Conservation (phyloP, 2,797 vertebrate species). For the Micropoecilia bifurca region DNA sequence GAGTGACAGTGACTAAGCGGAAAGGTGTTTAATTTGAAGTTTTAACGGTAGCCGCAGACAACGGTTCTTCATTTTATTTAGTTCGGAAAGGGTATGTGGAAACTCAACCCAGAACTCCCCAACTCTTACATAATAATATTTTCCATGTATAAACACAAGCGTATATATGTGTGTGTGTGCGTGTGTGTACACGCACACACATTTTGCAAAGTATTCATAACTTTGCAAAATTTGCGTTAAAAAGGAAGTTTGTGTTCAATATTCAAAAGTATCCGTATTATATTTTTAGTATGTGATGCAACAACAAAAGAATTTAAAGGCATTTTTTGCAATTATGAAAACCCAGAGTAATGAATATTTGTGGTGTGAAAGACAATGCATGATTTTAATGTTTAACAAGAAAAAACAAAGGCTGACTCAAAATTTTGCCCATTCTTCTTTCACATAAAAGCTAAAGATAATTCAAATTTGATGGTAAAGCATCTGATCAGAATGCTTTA, state of each 20-base stretch:
- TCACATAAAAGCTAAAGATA: background rate
- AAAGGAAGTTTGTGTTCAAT: background rate
- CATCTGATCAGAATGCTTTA: background rate
- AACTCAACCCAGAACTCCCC: slow-evolving; percentile 26
- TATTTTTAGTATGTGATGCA: background rate
- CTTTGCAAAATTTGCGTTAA: background rate
- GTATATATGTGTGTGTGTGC: no score
- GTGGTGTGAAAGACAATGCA: background rate
- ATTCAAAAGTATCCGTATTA: background rate
- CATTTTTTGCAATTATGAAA: background rate
- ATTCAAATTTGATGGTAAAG: background rate
- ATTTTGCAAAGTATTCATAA: background rate
- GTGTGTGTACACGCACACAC: background rate
- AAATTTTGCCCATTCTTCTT: background rate
- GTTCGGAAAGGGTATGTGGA: background rate
- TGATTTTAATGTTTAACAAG: background rate
- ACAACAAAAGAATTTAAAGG: background rate
- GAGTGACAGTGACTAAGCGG: background rate
- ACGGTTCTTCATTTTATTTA: background rate
- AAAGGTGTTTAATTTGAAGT: background rate
- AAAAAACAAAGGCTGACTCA: background rate
- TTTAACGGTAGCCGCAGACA: background rate
- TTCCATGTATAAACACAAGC: slow-evolving; percentile 14
- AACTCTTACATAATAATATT: slow-evolving; percentile 38
- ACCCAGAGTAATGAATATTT: background rate